Evolutionary conservation across 1,140 invertebrate species (phyloP), one percentile per base, ranked within the genome.

Genomic region (Coelopa frigida): DNA sequence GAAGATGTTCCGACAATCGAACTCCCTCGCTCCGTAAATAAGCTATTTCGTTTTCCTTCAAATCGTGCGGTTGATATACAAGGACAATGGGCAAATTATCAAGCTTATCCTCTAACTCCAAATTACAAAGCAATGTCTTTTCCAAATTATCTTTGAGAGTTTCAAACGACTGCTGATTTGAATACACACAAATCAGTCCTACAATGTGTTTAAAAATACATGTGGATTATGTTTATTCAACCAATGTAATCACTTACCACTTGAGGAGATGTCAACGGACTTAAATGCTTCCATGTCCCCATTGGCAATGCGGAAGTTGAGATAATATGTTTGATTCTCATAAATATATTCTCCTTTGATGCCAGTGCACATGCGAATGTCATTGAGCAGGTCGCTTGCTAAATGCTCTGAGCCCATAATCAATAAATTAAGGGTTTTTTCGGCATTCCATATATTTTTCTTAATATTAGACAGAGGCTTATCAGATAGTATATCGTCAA

Each of bases 61-160:
- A 76, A 23, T 85, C 77, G 65, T 94, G 88, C 60, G 89, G 87
- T 41, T 91, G 81, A 69, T 94, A 90, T 67, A 95, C 80, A 53
- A 95, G 80, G 22, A 94, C 88, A 54, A 94, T 85, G 2, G 91
- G 91, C 50, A 95, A 74, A 51, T 89, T 89, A 72, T 89, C 78
- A 23, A 70, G 68, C 52, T 89, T 82, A 59, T 94, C 90, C 58
- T 94, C 89, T 60, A 90, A 84, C 65, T 93, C 88, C 44, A 94
- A 74, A 78, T 93, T 94, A 4, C 88, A 89, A 1, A 95, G 70
- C 5, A 96, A 72, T 10, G 90, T 94, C 68, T 93, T 92, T 61
- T 95, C 90, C 48, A 96, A 75, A 64, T 89, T 92, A 49, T 87
- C 85, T 54, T 89, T 78, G 31, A 97, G 84, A 65, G 93, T 95